These are phyloP conservation scores for Hydriomena furcata DNA, from an alignment of 2,888 invertebrate genomes.

Conservation along the genomic window DNA sequence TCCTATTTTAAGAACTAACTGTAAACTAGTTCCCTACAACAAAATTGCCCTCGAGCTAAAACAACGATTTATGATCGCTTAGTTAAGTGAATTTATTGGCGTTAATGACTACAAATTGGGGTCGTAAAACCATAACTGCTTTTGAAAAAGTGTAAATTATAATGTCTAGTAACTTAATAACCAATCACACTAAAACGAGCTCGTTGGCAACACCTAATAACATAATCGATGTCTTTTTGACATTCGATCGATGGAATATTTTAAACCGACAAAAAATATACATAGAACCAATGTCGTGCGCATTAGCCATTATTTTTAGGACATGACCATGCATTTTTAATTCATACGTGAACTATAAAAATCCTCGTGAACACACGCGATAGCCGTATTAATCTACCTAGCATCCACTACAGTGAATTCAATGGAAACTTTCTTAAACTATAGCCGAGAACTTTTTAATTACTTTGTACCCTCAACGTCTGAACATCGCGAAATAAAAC, in stretches of 20 bases:
- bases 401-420: slow-evolving; percentile 29
- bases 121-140: slow-evolving; percentile 27
- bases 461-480: slow-evolving; percentile 58
- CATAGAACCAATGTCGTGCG: slow-evolving; percentile 24
- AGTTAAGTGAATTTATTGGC: slow-evolving; percentile 32
- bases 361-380: slow-evolving; percentile 48
- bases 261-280: slow-evolving; percentile 3
- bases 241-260: background rate
- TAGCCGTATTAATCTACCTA: slow-evolving; percentile 54
- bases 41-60: slow-evolving; percentile 16
- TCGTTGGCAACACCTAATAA: background rate
- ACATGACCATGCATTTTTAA: slow-evolving; percentile 53
- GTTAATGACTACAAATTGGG: slow-evolving; percentile 35
- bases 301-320: slow-evolving; percentile 45
- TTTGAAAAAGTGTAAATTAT: slow-evolving; percentile 24
- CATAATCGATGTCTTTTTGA: slow-evolving; percentile 2
- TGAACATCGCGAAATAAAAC: slow-evolving; percentile 44
- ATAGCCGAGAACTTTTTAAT: slow-evolving; percentile 59
- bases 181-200: slow-evolving; percentile 2
- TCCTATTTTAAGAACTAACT: slow-evolving; percentile 28
- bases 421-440: slow-evolving; percentile 50
- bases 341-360: slow-evolving; percentile 46
- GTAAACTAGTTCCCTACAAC: slow-evolving; percentile 11
- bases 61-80: slow-evolving; percentile 24
- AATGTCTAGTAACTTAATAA: slow-evolving; percentile 6